Evolutionary conservation across 2,888 invertebrate species (phyloP).

Genomic region (Lepidocyrtinus sp.): DNA sequence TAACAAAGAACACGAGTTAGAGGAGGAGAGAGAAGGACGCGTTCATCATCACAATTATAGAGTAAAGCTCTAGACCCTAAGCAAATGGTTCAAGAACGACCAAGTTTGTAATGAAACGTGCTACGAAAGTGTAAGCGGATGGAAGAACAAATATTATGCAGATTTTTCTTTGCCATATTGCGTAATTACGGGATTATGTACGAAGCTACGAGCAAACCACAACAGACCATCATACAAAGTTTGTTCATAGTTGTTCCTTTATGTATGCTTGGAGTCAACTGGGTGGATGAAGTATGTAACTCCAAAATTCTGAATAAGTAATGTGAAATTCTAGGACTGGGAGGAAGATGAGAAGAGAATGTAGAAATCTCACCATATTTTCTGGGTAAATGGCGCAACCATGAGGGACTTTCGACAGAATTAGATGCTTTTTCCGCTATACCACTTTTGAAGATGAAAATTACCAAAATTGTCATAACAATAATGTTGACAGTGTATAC

Average conservation of each 20-base stretch:
- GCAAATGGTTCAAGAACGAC: neutral
- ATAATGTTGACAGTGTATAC: too few relatives aligned
- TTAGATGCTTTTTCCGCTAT: neutral
- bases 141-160: neutral
- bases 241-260: too few relatives aligned
- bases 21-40: neutral
- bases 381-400: neutral
- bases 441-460: too few relatives aligned
- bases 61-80: neutral
- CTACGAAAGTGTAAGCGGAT: neutral
- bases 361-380: neutral
- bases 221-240: neutral
- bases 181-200: neutral
- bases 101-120: neutral
- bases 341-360: neutral
- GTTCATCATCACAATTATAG: neutral
- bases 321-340: too few relatives aligned
- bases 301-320: too few relatives aligned
- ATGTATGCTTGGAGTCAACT: too few relatives aligned
- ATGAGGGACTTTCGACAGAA: neutral
- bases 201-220: neutral
- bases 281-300: too few relatives aligned
- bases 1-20: neutral
- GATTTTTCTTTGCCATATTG: neutral
- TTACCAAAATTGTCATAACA: too few relatives aligned